A percentile compares a stretch with the other conserved stretches of the same genome.
Evolutionary conservation across 2,113 vertebrate species (phyloP).

Genomic region (Rhinoderma darwinii): DNA sequence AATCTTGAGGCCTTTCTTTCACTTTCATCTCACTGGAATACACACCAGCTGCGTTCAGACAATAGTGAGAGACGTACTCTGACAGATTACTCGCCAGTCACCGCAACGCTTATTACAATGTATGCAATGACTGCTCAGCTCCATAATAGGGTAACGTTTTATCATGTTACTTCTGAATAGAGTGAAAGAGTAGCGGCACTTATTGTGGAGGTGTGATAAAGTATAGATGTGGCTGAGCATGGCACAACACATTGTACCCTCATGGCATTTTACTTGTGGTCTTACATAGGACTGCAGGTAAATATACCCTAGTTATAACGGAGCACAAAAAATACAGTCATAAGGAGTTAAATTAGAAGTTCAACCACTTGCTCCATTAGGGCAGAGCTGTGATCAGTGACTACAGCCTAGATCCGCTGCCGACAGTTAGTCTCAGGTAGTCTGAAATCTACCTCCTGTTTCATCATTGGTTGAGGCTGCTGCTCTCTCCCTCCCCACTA

Average conservation of each 20-base stretch:
- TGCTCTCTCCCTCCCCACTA: too few species aligned
- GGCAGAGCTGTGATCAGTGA: too few species aligned
- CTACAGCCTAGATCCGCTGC: too few species aligned
- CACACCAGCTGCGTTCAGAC: conserved; percentile 47
- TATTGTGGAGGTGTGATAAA: background rate
- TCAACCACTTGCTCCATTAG: too few species aligned
- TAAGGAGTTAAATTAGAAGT: too few species aligned
- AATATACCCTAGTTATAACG: too few species aligned
- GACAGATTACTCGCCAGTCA: conserved; percentile 16
- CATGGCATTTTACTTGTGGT: too few species aligned
- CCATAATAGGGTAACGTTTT: background rate
- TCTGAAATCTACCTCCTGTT: too few species aligned
- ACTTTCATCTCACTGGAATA: conserved; percentile 45
- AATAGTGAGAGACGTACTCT: conserved; percentile 7
- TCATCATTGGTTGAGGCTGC: too few species aligned
- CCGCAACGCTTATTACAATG: conserved; percentile 8
- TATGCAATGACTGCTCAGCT: background rate
- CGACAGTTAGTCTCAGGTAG: too few species aligned
- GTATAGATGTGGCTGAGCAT: background rate
- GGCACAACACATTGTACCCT: background rate
- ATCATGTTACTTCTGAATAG: background rate
- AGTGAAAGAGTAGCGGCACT: background rate
- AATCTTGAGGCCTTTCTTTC: conserved; percentile 48
- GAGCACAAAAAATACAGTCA: too few species aligned
- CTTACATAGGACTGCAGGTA: background rate